Evolutionary conservation across 2,113 vertebrate genomes (phyloP).

Genomic region (Porphyrio hochstetteri): DNA sequence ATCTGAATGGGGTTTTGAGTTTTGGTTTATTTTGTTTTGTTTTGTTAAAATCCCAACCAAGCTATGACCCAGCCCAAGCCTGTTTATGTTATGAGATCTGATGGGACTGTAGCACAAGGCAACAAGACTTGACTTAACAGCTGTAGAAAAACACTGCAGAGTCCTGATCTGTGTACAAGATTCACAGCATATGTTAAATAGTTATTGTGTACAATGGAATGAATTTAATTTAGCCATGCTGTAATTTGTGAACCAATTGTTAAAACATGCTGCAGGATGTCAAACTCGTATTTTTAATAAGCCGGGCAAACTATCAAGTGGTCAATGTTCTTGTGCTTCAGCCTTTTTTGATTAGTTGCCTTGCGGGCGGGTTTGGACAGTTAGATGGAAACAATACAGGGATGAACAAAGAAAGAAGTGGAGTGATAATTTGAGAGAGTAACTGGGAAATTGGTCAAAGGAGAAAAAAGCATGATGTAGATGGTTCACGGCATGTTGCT

Average conservation of each 20-base stretch:
- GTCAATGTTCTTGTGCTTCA: slow-evolving; percentile 70
- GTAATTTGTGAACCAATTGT: slow-evolving; percentile 70
- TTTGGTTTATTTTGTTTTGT: not conserved
- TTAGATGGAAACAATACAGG: slow-evolving; percentile 72
- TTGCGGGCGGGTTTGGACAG: slow-evolving; percentile 67
- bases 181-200: slow-evolving; percentile 69
- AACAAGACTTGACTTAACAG: slow-evolving; percentile 41
- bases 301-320: slow-evolving; percentile 72
- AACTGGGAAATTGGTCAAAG: slow-evolving; percentile 70
- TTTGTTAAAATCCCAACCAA: slow-evolving; percentile 14
- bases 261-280: slow-evolving; percentile 72
- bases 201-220: slow-evolving; percentile 63
- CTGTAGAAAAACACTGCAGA: slow-evolving; percentile 24
- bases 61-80: slow-evolving; percentile 3
- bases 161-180: slow-evolving; percentile 46
- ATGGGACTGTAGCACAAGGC: slow-evolving; percentile 1
- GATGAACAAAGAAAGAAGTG: slow-evolving; percentile 72
- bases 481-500: slow-evolving; percentile 57
- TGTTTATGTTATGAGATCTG: slow-evolving; percentile 45
- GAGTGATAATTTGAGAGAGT: slow-evolving; percentile 76
- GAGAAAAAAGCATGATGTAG: slow-evolving; percentile 60
- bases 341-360: slow-evolving; percentile 72
- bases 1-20: not conserved
- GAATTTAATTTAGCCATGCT: slow-evolving; percentile 63
- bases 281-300: slow-evolving; percentile 75